Conservation (phyloP, 2,888 invertebrate species). For the Polia nebulosa region DNA sequence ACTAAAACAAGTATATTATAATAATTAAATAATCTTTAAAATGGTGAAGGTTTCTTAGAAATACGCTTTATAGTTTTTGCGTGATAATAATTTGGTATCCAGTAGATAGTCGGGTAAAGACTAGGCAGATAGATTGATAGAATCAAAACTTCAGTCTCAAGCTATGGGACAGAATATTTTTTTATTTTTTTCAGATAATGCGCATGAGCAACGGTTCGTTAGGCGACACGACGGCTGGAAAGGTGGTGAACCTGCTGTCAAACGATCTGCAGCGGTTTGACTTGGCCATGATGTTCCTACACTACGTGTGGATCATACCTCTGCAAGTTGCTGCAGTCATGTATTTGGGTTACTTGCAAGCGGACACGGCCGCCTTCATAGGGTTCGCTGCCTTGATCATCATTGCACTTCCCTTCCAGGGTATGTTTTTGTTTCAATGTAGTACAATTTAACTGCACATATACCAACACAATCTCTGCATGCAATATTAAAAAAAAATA, state of each 20-base stretch:
- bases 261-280: slow-evolving; percentile 97
- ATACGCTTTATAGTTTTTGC: too few species aligned
- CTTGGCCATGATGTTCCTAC: slow-evolving; percentile 93
- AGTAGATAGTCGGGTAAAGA: too few species aligned
- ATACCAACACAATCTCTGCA: not conserved
- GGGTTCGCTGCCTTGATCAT: slow-evolving; percentile 93
- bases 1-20: too few species aligned
- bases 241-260: slow-evolving; percentile 96
- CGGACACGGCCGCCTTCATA: slow-evolving; percentile 92
- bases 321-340: slow-evolving; percentile 92
- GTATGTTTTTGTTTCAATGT: slow-evolving; percentile 78
- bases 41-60: too few species aligned
- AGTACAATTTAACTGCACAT: not conserved
- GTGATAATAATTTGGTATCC: too few species aligned
- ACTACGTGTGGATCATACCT: slow-evolving; percentile 96
- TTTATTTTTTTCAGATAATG: slow-evolving; percentile 87
- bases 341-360: slow-evolving; percentile 93
- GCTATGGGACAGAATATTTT: not conserved
- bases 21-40: too few species aligned
- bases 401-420: slow-evolving; percentile 94
- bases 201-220: slow-evolving; percentile 91
- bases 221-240: slow-evolving; percentile 96
- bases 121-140: too few species aligned
- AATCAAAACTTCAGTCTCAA: not conserved
- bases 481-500: not conserved